Percentiles rank a stretch among this genome's conserved stretches.
Evolutionary conservation across 2,113 vertebrate genomes (phyloP).

Genomic region (Notarius quadriscutis): DNA sequence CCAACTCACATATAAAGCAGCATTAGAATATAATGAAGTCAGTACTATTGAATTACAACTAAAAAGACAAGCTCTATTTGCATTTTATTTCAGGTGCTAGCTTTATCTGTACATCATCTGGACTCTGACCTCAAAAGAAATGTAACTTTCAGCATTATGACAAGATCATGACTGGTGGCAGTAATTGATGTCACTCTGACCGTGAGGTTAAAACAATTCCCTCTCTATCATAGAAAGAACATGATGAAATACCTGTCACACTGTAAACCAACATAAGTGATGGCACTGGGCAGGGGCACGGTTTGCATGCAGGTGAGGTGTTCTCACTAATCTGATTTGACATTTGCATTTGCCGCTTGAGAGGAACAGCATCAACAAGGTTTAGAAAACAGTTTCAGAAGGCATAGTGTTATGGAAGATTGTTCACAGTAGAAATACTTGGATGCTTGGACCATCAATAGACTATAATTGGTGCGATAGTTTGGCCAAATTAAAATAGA

Average conservation of each 20-base stretch:
- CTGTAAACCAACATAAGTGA: constrained; percentile 50
- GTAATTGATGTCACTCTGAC: constrained; percentile 36
- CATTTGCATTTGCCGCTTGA: constrained; percentile 56
- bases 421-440: constrained; percentile 34
- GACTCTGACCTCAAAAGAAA: constrained; percentile 19
- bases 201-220: constrained; percentile 53
- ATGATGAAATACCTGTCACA: constrained; percentile 52
- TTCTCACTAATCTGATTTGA: constrained; percentile 54
- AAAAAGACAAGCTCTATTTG: not conserved
- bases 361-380: constrained; percentile 48
- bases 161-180: constrained; percentile 33
- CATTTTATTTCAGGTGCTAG: constrained; percentile 9
- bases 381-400: constrained; percentile 54
- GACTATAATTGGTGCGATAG: constrained; percentile 8
- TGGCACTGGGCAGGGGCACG: constrained; percentile 42
- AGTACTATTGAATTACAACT: constrained; percentile 17
- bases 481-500: constrained; percentile 9
- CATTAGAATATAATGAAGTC: constrained; percentile 12
- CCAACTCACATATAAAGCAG: constrained; percentile 41
- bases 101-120: constrained; percentile 9
- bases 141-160: constrained; percentile 37
- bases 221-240: constrained; percentile 51
- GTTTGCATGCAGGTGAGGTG: constrained; percentile 45
- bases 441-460: constrained; percentile 39
- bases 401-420: constrained; percentile 46